phyloP scores from a whole-genome alignment of 2,797 vertebrate genomes.

The Gastrophryne carolinensis region DNA sequence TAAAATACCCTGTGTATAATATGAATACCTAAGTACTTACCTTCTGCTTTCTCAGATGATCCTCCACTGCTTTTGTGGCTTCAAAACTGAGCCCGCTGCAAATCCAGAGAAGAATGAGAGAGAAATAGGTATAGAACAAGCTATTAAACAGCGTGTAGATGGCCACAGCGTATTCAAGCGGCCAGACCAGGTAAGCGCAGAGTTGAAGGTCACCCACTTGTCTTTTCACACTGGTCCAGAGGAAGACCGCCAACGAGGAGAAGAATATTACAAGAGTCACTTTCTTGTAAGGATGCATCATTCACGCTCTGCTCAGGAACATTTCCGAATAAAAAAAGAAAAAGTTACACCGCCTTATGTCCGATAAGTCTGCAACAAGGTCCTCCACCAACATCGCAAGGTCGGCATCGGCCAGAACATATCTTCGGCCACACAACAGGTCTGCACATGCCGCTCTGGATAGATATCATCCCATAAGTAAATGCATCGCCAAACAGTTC shows the following conservation, averaged over 20 bases:
- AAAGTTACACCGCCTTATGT: background rate
- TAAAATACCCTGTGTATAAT: too few relatives aligned
- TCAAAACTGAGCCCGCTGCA: background rate
- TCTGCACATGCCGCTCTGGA: background rate
- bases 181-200: background rate
- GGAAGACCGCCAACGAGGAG: background rate
- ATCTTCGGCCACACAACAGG: background rate
- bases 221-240: background rate
- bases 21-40: too few relatives aligned
- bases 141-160: background rate
- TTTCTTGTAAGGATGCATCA: background rate
- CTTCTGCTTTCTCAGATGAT: background rate
- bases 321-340: background rate
- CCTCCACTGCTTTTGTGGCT: background rate
- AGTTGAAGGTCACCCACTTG: background rate
- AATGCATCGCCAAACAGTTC: background rate
- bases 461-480: background rate
- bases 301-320: background rate
- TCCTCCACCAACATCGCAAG: background rate
- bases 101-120: background rate
- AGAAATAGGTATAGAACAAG: background rate
- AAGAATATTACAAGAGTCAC: background rate
- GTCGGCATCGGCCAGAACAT: background rate
- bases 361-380: background rate
- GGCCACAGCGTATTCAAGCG: background rate